Conservation (phyloP, 1,140 invertebrate species). For the Drosophila littoralis region DNA sequence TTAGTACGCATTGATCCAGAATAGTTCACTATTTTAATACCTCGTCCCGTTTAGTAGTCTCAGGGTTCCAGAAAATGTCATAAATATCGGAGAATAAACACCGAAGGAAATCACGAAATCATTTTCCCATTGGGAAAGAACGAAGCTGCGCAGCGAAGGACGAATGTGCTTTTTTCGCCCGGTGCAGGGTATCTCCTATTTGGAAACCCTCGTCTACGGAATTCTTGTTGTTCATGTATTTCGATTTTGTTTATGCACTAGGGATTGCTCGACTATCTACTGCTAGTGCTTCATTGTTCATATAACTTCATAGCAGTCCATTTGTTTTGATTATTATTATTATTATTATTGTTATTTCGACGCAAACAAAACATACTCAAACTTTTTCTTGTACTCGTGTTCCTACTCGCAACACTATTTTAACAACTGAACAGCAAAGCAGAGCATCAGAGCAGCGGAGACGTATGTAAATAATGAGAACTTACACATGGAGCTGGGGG, state of each 20-base stretch:
- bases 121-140: too few relatives aligned
- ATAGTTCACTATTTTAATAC: too few relatives aligned
- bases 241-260: conserved; percentile 27
- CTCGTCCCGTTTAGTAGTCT: too few relatives aligned
- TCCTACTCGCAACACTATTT: conserved; percentile 12
- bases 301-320: conserved; percentile 48
- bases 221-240: not conserved
- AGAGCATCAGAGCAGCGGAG: not conserved
- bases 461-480: conserved; percentile 41
- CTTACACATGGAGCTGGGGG: not conserved
- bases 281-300: conserved; percentile 6
- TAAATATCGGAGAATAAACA: too few relatives aligned
- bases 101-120: too few relatives aligned
- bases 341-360: conserved; percentile 50
- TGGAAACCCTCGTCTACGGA: too few relatives aligned
- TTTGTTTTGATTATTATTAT: conserved; percentile 69
- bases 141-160: too few relatives aligned
- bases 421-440: not conserved
- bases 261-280: not conserved
- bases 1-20: too few relatives aligned
- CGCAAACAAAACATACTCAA: conserved; percentile 3
- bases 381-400: not conserved
- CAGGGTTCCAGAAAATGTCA: too few relatives aligned
- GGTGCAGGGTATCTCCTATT: too few relatives aligned
- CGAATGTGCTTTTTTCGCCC: too few relatives aligned